A percentile compares a stretch with the other conserved stretches of the same genome.
Evolutionary conservation across 1,140 invertebrate species (phyloP).

Genomic region (Drosophila saltans): DNA sequence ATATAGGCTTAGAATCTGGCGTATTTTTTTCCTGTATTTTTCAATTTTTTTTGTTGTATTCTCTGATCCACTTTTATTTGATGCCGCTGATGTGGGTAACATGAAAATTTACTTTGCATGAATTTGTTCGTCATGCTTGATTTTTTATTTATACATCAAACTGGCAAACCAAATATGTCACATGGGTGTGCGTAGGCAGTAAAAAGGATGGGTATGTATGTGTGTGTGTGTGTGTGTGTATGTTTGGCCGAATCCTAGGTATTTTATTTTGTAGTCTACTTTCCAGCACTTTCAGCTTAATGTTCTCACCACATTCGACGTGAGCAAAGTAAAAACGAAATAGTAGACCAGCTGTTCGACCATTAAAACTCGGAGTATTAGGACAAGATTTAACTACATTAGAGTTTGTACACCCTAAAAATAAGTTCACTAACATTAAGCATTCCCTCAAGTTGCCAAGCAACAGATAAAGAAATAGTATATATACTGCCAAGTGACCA

Average conservation of each 20-base stretch:
- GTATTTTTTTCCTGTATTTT: slow-evolving; percentile 25
- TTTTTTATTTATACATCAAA: slow-evolving; percentile 78
- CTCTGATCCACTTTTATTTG: slow-evolving; percentile 33
- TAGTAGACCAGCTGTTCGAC: slow-evolving; percentile 10
- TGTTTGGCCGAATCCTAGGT: neutral
- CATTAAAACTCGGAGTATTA: slow-evolving; percentile 14
- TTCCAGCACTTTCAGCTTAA: slow-evolving; percentile 34
- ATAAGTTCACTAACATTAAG: neutral
- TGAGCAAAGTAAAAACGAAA: slow-evolving; percentile 8
- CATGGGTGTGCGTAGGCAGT: slow-evolving; percentile 64
- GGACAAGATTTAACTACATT: slow-evolving; percentile 1
- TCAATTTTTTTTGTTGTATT: neutral
- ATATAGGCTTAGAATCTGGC: slow-evolving; percentile 39
- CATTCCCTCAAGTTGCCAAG: neutral
- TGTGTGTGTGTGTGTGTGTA: slow-evolving; percentile 12
- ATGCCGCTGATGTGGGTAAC: slow-evolving; percentile 47
- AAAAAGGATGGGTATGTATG: slow-evolving; percentile 32
- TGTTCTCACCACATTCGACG: slow-evolving; percentile 14
- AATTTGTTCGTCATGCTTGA: slow-evolving; percentile 70
- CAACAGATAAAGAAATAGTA: neutral
- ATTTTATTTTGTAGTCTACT: slow-evolving; percentile 42
- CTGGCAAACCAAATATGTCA: slow-evolving; percentile 71
- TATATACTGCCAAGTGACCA: neutral
- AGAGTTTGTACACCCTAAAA: neutral
- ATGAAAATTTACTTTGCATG: slow-evolving; percentile 78